These are phyloP conservation scores for Machimus rusticus DNA, from an alignment of 2,888 invertebrate genomes.

Conservation along the genomic window DNA sequence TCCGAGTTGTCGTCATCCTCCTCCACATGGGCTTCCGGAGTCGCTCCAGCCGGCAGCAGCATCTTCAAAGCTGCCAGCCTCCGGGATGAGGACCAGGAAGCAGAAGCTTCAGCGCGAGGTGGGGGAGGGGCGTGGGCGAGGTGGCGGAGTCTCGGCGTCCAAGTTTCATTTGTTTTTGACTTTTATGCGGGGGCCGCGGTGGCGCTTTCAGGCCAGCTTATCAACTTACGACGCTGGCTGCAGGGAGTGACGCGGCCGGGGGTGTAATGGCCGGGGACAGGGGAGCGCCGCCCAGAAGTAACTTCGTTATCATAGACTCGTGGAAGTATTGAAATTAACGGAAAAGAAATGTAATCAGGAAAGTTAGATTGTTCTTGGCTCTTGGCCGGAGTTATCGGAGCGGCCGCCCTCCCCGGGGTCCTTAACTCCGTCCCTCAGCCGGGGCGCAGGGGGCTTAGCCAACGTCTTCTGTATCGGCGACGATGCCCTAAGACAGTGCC, in stretches of 20 bases:
- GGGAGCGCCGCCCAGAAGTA: not conserved
- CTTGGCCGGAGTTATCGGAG: slow-evolving; percentile 7
- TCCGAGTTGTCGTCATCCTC: slow-evolving; percentile 36
- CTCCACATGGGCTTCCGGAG: slow-evolving; percentile 28
- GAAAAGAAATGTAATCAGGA: slow-evolving; percentile 47
- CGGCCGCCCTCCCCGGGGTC: not conserved
- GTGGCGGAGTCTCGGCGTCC: slow-evolving; percentile 5
- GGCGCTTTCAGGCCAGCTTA: not conserved
- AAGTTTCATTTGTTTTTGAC: slow-evolving; percentile 40
- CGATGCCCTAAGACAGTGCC: not conserved
- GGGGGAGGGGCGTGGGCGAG: not conserved
- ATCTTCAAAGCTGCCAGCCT: slow-evolving; percentile 15
- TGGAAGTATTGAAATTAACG: slow-evolving; percentile 42
- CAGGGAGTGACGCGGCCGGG: not conserved
- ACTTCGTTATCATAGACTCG: slow-evolving; percentile 32
- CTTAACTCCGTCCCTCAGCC: not conserved
- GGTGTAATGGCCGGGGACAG: slow-evolving; percentile 14
- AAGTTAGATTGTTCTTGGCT: slow-evolving; percentile 47
- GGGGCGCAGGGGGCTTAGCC: not conserved
- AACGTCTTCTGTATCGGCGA: not conserved
- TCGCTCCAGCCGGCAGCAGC: not conserved
- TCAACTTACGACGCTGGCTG: not conserved
- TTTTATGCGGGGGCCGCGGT: not conserved
- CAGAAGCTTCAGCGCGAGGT: not conserved
- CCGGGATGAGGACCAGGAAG: not conserved